phyloP scores from a whole-genome alignment of 2,113 vertebrate genomes.

The Triplophysa rosa region DNA sequence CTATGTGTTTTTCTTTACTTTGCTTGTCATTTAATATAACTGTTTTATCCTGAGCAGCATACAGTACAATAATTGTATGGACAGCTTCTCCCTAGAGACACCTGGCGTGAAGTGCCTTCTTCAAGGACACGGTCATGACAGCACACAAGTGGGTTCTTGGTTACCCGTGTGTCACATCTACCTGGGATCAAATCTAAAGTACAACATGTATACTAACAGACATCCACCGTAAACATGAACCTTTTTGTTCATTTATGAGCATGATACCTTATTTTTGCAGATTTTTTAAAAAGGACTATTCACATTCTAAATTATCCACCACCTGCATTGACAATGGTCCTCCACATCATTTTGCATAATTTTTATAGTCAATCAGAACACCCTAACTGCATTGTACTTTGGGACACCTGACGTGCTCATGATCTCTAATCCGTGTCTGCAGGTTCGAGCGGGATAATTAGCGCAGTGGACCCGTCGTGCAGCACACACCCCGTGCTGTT shows the following conservation, averaged over 20 bases:
- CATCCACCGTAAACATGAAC: not conserved
- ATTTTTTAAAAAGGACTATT: too few species aligned
- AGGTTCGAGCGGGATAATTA: slow-evolving; percentile 47
- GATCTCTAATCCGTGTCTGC: slow-evolving; percentile 47
- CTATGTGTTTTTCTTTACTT: not conserved
- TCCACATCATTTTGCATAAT: slow-evolving; percentile 4
- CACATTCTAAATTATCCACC: not conserved
- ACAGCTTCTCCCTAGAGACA: not conserved
- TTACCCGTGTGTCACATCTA: not conserved
- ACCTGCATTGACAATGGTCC: not conserved
- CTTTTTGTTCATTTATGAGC: not conserved
- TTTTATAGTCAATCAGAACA: not conserved
- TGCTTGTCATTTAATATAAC: not conserved
- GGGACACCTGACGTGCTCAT: slow-evolving; percentile 39
- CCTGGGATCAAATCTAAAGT: not conserved
- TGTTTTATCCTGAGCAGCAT: slow-evolving; percentile 6
- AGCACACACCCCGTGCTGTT: slow-evolving; percentile 27
- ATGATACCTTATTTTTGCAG: not conserved
- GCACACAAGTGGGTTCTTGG: not conserved
- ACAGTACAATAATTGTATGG: slow-evolving; percentile 2
- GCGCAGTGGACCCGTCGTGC: slow-evolving; percentile 14
- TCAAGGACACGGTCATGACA: not conserved
- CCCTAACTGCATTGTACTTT: slow-evolving; percentile 32
- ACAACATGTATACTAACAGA: not conserved
- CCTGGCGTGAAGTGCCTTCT: not conserved